Percentiles rank a stretch among this genome's conserved stretches.
These are phyloP conservation scores for Stictocephala bisonia DNA, from an alignment of 2,888 invertebrate species.

Conservation along the genomic window DNA sequence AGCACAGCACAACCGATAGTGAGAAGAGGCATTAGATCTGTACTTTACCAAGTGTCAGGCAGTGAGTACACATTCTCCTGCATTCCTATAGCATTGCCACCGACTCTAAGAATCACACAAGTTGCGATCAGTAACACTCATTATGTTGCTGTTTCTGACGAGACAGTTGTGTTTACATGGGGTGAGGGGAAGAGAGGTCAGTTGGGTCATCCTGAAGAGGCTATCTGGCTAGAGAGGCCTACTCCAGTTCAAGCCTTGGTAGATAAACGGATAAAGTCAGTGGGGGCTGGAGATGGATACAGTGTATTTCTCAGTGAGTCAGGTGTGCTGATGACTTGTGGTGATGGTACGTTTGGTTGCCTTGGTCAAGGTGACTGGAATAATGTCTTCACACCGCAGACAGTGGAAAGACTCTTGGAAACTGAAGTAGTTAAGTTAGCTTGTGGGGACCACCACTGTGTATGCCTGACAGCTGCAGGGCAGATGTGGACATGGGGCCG, in stretches of 20 bases:
- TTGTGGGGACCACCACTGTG: constrained; percentile 73
- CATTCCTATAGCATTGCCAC: constrained; percentile 70
- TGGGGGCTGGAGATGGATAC: constrained; percentile 71
- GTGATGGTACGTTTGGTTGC: constrained; percentile 72
- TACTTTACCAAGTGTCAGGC: constrained; percentile 70
- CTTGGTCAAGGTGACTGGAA: constrained; percentile 74
- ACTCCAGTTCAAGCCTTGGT: constrained; percentile 71
- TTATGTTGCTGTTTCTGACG: constrained; percentile 66
- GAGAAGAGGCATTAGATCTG: constrained; percentile 63
- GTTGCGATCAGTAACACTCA: constrained; percentile 71
- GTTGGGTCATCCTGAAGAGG: constrained; percentile 69
- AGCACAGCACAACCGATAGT: neutral
- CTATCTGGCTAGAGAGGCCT: constrained; percentile 69
- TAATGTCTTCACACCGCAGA: constrained; percentile 69
- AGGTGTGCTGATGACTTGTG: constrained; percentile 77
- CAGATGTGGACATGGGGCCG: constrained; percentile 75
- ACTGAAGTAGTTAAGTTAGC: constrained; percentile 71
- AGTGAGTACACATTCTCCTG: constrained; percentile 68
- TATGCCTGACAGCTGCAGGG: constrained; percentile 72
- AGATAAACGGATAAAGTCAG: constrained; percentile 66
- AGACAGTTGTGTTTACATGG: constrained; percentile 76
- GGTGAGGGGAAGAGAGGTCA: constrained; percentile 76
- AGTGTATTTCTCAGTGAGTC: constrained; percentile 75
- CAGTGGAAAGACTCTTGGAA: constrained; percentile 68
- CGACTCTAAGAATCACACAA: constrained; percentile 67